phyloP scores from a whole-genome alignment of 2,888 invertebrate species.

The Aleiodes leptofemur region DNA sequence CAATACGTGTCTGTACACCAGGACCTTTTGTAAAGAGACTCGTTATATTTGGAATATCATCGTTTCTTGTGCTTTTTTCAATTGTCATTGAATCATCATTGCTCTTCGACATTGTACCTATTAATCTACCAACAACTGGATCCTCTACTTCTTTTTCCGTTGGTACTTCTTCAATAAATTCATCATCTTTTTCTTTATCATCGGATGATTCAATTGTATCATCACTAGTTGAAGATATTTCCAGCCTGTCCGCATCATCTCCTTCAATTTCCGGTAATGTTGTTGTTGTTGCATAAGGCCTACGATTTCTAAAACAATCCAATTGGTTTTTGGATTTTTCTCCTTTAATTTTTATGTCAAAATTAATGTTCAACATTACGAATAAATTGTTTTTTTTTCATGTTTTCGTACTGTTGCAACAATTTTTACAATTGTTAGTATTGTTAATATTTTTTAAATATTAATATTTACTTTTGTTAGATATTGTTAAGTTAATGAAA shows the following conservation, averaged over 20 bases:
- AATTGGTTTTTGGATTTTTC: slow-evolving; percentile 6
- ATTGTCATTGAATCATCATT: slow-evolving; percentile 76
- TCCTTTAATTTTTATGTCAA: not conserved
- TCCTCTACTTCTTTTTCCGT: slow-evolving; percentile 57
- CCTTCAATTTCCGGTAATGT: slow-evolving; percentile 59
- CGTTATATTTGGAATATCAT: slow-evolving; percentile 79
- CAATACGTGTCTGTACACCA: slow-evolving; percentile 62
- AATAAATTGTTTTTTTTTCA: not conserved
- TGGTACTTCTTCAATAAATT: slow-evolving; percentile 1
- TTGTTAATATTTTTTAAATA: slow-evolving; percentile 23
- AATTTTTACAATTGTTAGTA: slow-evolving; percentile 9
- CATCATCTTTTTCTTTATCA: slow-evolving; percentile 23
- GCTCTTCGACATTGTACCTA: slow-evolving; percentile 57
- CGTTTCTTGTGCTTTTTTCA: slow-evolving; percentile 75
- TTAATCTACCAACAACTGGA: slow-evolving; percentile 65
- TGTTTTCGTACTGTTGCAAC: slow-evolving; percentile 1
- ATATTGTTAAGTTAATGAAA: slow-evolving; percentile 38
- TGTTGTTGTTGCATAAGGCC: slow-evolving; percentile 72
- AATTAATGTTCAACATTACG: slow-evolving; percentile 14
- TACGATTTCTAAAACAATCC: slow-evolving; percentile 67
- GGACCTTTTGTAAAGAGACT: slow-evolving; percentile 78
- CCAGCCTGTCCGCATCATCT: slow-evolving; percentile 27
- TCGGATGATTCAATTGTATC: slow-evolving; percentile 30
- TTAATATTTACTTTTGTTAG: not conserved
- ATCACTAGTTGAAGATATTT: slow-evolving; percentile 27